Percentiles rank a stretch among this genome's conserved stretches.
phyloP scores from a whole-genome alignment of 2,888 invertebrate species.

The Hirtodrosophila cameraria region DNA sequence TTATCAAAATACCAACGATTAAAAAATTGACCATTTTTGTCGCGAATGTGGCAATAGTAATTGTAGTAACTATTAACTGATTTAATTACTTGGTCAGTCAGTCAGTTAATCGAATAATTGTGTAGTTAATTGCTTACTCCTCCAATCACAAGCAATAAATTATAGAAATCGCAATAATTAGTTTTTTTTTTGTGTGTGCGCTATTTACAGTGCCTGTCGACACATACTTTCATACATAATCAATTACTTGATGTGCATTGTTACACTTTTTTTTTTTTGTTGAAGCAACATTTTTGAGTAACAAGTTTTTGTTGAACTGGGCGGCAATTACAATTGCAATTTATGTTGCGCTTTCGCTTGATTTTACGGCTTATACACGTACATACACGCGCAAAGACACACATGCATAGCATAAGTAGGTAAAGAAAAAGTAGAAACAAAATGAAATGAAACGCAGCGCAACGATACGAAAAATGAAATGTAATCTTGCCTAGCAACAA shows the following conservation, averaged over 20 bases:
- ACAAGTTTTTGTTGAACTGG: constrained; percentile 38
- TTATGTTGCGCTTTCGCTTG: constrained; percentile 67
- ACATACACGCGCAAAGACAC: neutral
- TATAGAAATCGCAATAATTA: constrained; percentile 7
- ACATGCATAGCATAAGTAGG: constrained; percentile 14
- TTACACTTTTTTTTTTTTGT: constrained; percentile 41
- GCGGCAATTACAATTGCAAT: constrained; percentile 62
- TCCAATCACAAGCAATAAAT: constrained; percentile 28
- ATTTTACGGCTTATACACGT: constrained; percentile 19
- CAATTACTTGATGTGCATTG: constrained; percentile 39
- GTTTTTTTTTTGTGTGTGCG: constrained; percentile 1
- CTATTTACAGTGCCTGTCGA: constrained; percentile 27
- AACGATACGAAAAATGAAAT: constrained; percentile 18
- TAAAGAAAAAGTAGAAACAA: constrained; percentile 30
- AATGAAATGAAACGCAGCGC: constrained; percentile 11
- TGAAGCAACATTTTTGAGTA: constrained; percentile 49
- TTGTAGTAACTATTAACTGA: too few species aligned
- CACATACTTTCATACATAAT: constrained; percentile 34
- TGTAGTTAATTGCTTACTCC: constrained; percentile 39
- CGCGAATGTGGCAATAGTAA: neutral
- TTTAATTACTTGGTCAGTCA: constrained; percentile 23
- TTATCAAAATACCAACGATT: too few species aligned
- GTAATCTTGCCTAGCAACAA: constrained; percentile 39
- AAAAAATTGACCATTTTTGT: neutral
- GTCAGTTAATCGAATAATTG: constrained; percentile 40